Percentiles rank a stretch among this genome's conserved stretches.
phyloP scores from a whole-genome alignment of 2,888 invertebrate species.

The Hypomecis punctinalis region DNA sequence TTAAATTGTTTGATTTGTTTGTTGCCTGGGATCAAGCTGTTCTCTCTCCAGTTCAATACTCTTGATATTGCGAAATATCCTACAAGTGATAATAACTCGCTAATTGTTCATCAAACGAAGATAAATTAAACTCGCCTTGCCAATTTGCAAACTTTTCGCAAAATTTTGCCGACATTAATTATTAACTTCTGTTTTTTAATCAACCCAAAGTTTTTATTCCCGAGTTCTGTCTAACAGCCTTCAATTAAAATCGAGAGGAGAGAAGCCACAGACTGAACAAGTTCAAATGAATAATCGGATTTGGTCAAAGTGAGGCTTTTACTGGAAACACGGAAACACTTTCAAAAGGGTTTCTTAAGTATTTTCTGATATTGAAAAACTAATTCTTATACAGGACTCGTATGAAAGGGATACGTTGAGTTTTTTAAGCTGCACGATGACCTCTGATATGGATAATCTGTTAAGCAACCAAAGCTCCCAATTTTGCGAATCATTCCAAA shows the following conservation, averaged over 20 bases:
- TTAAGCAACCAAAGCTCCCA: no score
- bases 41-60: neutral
- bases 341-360: slow-evolving; percentile 13
- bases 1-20: no score
- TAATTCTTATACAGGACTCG: neutral
- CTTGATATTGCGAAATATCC: slow-evolving; percentile 1
- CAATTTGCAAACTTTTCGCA: slow-evolving; percentile 14
- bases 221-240: slow-evolving; percentile 18
- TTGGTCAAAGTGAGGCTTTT: slow-evolving; percentile 17
- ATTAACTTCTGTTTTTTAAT: slow-evolving; percentile 31
- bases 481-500: no score
- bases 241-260: slow-evolving; percentile 28
- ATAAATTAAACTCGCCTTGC: slow-evolving; percentile 24
- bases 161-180: slow-evolving; percentile 27
- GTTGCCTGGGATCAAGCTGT: neutral
- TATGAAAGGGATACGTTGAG: neutral
- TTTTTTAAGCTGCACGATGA: no score
- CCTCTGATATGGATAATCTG: no score
- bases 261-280: slow-evolving; percentile 22
- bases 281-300: slow-evolving; percentile 28
- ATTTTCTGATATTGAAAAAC: slow-evolving; percentile 6
- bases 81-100: slow-evolving; percentile 11
- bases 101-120: slow-evolving; percentile 13
- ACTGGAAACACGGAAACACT: slow-evolving; percentile 23
- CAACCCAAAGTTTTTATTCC: slow-evolving; percentile 23